phyloP scores from a whole-genome alignment of 1,140 invertebrate species.

The Neotoxoptera formosana region DNA sequence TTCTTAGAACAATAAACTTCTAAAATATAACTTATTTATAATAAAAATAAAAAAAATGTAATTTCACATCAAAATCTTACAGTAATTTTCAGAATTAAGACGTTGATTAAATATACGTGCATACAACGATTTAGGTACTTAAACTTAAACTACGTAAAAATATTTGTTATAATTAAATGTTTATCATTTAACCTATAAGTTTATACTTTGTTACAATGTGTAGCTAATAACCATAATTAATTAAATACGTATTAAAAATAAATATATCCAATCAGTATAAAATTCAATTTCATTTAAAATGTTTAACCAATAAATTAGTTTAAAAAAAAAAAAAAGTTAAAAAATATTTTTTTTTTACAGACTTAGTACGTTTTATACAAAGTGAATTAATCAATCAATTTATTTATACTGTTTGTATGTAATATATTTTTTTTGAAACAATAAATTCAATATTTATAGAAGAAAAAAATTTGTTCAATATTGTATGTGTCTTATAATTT shows the following conservation, averaged over 20 bases:
- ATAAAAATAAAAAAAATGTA: neutral
- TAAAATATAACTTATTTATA: neutral
- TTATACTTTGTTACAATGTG: neutral
- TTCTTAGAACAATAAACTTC: neutral
- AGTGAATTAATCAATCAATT: neutral
- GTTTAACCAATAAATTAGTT: neutral
- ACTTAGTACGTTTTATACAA: neutral
- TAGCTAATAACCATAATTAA: neutral
- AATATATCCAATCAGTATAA: neutral
- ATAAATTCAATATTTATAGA: neutral
- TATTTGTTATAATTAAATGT: neutral
- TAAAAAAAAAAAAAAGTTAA: neutral
- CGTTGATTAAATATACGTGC: neutral
- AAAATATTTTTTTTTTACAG: neutral
- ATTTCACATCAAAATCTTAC: neutral
- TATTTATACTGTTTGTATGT: neutral
- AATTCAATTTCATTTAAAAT: neutral
- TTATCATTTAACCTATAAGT: neutral
- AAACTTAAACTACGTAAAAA: neutral
- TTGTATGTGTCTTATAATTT: neutral
- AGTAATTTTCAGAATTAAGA: neutral
- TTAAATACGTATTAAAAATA: neutral
- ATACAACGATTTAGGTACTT: neutral
- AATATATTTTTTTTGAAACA: neutral
- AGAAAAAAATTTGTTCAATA: neutral